A percentile compares a stretch with the other conserved stretches of the same genome.
These are phyloP conservation scores for Datnioides undecimradiatus DNA, from an alignment of 2,113 vertebrate species.

Conservation along the genomic window DNA sequence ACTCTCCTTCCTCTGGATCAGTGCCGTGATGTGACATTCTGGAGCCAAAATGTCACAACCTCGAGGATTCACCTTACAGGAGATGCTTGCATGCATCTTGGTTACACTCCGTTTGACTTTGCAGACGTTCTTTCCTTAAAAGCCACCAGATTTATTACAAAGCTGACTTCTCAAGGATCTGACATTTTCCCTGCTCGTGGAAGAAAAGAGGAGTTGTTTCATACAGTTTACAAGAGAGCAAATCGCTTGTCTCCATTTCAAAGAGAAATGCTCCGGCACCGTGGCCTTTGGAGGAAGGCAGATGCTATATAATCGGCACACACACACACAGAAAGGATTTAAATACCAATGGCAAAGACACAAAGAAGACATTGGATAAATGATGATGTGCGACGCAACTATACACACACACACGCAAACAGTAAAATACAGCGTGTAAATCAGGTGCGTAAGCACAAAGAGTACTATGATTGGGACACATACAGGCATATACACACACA, in stretches of 20 bases:
- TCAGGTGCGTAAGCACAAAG: conserved; percentile 3
- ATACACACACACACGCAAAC: background rate
- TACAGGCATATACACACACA: background rate
- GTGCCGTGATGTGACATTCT: conserved; percentile 26
- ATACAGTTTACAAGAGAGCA: conserved; percentile 44
- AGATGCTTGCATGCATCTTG: background rate
- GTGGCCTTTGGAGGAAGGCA: conserved; percentile 44
- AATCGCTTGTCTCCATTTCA: conserved; percentile 52
- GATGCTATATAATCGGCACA: conserved; percentile 1
- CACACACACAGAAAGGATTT: conserved; percentile 2
- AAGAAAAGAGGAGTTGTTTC: background rate
- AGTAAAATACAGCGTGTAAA: background rate
- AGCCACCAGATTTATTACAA: conserved; percentile 21
- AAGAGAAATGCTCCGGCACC: conserved; percentile 25
- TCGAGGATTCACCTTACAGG: conserved; percentile 8
- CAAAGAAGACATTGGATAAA: conserved; percentile 6
- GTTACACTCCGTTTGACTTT: conserved; percentile 9
- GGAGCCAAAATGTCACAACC: conserved; percentile 30
- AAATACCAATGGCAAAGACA: conserved; percentile 5
- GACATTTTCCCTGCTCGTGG: conserved; percentile 31
- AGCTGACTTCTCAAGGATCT: conserved; percentile 25
- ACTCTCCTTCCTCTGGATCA: background rate
- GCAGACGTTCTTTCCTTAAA: conserved; percentile 11
- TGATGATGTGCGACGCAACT: background rate
- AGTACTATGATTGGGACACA: background rate